phyloP scores from a whole-genome alignment of 2,797 vertebrate genomes.

The Coendou prehensilis region DNA sequence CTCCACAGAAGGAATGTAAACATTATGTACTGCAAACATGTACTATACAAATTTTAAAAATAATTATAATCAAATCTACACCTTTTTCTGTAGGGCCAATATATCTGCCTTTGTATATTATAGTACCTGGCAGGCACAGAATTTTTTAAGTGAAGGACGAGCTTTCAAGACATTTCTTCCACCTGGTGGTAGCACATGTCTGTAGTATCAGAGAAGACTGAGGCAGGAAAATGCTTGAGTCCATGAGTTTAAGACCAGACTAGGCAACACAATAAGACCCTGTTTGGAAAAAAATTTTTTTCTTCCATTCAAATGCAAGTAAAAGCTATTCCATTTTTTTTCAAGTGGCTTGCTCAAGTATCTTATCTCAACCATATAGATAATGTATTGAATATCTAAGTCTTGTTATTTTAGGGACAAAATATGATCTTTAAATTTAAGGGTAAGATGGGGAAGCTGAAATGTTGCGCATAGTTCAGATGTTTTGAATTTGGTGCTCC shows the following conservation, averaged over 20 bases:
- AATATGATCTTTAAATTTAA: slow-evolving; percentile 41
- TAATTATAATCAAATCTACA: not conserved
- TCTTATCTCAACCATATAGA: slow-evolving; percentile 11
- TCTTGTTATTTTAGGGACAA: not conserved
- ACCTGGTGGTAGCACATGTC: not conserved
- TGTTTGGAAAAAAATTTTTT: not conserved
- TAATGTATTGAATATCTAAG: slow-evolving; percentile 50
- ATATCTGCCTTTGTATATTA: slow-evolving; percentile 45
- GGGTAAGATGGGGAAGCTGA: not conserved
- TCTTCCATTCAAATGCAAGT: slow-evolving; percentile 54
- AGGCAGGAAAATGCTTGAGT: not conserved
- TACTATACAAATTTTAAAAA: not conserved
- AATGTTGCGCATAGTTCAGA: not conserved
- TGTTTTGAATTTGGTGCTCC: slow-evolving; percentile 23
- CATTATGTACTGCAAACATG: not conserved
- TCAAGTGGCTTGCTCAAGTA: slow-evolving; percentile 5
- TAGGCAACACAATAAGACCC: not conserved
- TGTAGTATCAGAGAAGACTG: not conserved
- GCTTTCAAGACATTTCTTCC: slow-evolving; percentile 10
- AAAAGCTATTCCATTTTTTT: slow-evolving; percentile 35
- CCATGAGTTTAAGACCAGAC: not conserved
- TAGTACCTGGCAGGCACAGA: not conserved
- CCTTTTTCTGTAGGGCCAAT: not conserved
- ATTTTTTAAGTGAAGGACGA: slow-evolving; percentile 59
- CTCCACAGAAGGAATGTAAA: not conserved